Evolutionary conservation across 2,797 vertebrate species (phyloP), one percentile per base, ranked within the genome.

Genomic region (Streptopelia turtur): DNA sequence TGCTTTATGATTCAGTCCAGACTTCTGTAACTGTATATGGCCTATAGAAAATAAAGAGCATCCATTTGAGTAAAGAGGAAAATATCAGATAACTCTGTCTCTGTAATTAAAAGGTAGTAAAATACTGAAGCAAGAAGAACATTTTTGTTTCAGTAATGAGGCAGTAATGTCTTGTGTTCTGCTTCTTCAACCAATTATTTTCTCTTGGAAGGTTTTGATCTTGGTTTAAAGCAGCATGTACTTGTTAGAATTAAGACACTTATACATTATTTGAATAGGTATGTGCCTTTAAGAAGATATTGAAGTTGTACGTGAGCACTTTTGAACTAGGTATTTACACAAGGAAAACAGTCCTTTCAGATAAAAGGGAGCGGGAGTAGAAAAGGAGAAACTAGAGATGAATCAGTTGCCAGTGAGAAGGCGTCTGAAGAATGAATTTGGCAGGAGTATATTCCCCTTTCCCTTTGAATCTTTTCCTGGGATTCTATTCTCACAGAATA

Each of bases 91-190:
- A 84, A 75, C 9, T 74, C 37, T 69, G 35, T 64, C 81, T 82
- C 61, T 92, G 59, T 93, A 93, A 83, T 90, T 94, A 92, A 91
- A 90, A 86, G 55, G 50, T 57, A 80, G 52, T 77, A 68, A 89
- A 96, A 91, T 45, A 74, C 28, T 43, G 66, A 15, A 47, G 27
- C 43, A 80, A 64, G 82, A 60, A 83, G 33, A 55, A 31, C 50
- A 16, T 80, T 65, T 94, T 83, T 70, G 20, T 93, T 94, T 69
- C 43, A 83, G 21, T n/a, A 66, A 13, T 68, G 53, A 86, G 30
- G 49, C 12, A 3, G 16, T 70, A 76, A 35, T 78, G 10, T 78
- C 71, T 85, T 78, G 37, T 74, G 28, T 89, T 89, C 49, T 75
- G 28, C 35, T 85, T 89, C 14, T 20, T 47, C 41, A 87, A 89